A percentile compares a stretch with the other conserved stretches of the same genome.
These are phyloP conservation scores for Andrena haemorrhoa DNA, from an alignment of 2,888 invertebrate species.

Conservation along the genomic window DNA sequence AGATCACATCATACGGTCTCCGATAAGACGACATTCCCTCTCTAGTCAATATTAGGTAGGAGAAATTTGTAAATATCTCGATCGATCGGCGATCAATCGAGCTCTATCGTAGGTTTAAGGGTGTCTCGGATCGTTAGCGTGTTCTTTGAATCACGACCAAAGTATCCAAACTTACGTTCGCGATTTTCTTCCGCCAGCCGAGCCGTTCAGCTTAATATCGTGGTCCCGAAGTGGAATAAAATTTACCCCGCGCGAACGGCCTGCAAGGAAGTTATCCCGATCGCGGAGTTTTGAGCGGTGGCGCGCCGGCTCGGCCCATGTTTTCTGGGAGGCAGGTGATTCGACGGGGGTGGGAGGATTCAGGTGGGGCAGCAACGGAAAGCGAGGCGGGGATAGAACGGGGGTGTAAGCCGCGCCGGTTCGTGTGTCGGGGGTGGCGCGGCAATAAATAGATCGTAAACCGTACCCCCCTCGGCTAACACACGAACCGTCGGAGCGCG, in stretches of 20 bases:
- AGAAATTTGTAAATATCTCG: slow-evolving; percentile 77
- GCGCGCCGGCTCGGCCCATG: neutral
- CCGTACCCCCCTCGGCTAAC: slow-evolving; percentile 82
- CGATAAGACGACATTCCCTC: slow-evolving; percentile 79
- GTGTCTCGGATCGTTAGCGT: neutral
- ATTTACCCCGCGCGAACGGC: neutral
- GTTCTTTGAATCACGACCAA: slow-evolving; percentile 7
- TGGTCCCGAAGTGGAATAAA: too few species aligned
- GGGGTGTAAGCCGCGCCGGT: slow-evolving; percentile 64
- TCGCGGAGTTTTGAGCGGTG: neutral
- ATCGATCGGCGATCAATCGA: slow-evolving; percentile 14
- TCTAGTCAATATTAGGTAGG: slow-evolving; percentile 84
- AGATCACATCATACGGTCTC: slow-evolving; percentile 54
- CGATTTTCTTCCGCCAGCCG: neutral
- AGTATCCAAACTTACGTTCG: neutral
- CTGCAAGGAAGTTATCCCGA: neutral
- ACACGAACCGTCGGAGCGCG: slow-evolving; percentile 84
- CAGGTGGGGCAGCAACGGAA: slow-evolving; percentile 45
- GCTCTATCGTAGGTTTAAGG: slow-evolving; percentile 35
- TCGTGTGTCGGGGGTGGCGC: slow-evolving; percentile 58
- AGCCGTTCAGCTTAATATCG: too few species aligned
- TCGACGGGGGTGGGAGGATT: slow-evolving; percentile 10
- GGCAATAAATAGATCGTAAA: slow-evolving; percentile 84
- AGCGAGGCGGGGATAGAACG: slow-evolving; percentile 36
- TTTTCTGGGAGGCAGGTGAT: slow-evolving; percentile 37